Evolutionary conservation across 2,113 vertebrate genomes (phyloP), one percentile per base, ranked within the genome.

Genomic region (Herpetotheres cachinnans): DNA sequence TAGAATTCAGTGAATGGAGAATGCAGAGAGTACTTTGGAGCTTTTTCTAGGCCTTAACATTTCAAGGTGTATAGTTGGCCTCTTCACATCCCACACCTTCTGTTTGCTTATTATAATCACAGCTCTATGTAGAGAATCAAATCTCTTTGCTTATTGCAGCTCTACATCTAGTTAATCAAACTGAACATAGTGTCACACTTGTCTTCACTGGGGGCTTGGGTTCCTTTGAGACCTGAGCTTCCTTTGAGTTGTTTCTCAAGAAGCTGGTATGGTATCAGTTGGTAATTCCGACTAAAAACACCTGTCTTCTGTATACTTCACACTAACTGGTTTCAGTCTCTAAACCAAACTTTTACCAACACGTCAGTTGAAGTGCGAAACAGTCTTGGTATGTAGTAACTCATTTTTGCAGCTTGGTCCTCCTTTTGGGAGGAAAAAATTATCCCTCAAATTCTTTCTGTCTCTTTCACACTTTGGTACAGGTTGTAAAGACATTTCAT

Each of bases 401-500:
- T 94, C 70, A 89, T 69, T 96, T 94, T 82, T 94, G 69, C 46
- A 91, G 89, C 54, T 85, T 7, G 4, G 50, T 54, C n/a, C 42
- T 80, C n/a, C 50, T 86, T 89, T 71, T 56, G 22, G 38, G 50
- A 69, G 56, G 24, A 73, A 89, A 93, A 77, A 49, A 24, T 16
- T 93, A 29, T 87, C 44, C 42, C 16, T 54, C 47, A 82, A 82
- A 86, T 89, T 92, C 81, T 72, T 95, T 92, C 65, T 83, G 40
- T 91, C 66, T 92, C 65, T 89, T 93, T 96, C 83, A 71, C 83
- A 69, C 83, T 91, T 93, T 30, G 61, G 94, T 96, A 56, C 86
- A 95, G 91, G 91, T 95, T 95, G 92, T 79, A 89, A 94, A 94
- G 91, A 24, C 15, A 58, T 95, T 96, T 96, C 70, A 86, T 49